Conservation (phyloP, 2,113 vertebrate genomes). For the Charina bottae region DNA sequence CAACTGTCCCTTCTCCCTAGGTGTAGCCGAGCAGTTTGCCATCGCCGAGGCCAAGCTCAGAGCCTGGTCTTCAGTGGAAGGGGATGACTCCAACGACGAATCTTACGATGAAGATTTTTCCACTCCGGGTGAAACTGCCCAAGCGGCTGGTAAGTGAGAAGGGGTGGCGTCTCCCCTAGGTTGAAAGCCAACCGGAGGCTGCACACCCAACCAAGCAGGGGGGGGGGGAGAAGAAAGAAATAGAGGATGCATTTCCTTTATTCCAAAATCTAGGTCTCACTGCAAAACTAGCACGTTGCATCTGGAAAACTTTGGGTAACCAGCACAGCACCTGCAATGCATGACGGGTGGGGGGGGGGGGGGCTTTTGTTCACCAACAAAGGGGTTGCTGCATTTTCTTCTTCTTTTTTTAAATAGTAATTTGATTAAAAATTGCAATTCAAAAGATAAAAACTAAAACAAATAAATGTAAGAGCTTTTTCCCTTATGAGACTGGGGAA, state of each 20-base stretch:
- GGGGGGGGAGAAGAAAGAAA: background rate
- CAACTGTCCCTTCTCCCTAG: slow-evolving; percentile 67
- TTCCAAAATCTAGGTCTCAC: background rate
- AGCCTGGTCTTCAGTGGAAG: slow-evolving; percentile 96
- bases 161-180: accelerated
- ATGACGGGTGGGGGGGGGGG: no score
- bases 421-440: no score
- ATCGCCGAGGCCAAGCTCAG: slow-evolving; percentile 96
- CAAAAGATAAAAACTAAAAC: no score
- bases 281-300: background rate
- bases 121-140: slow-evolving; percentile 80
- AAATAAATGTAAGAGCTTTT: no score
- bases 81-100: slow-evolving; percentile 93
- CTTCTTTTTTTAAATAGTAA: no score
- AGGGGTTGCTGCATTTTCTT: no score
- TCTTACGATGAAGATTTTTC: slow-evolving; percentile 93
- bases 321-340: no score
- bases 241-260: background rate
- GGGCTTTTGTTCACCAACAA: no score
- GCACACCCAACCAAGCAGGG: background rate
- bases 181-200: background rate
- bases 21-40: slow-evolving; percentile 95
- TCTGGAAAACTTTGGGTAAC: no score
- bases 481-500: no score
- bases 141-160: slow-evolving; percentile 77